Evolutionary conservation across 2,797 vertebrate genomes (phyloP).

Genomic region (Alosa sapidissima): DNA sequence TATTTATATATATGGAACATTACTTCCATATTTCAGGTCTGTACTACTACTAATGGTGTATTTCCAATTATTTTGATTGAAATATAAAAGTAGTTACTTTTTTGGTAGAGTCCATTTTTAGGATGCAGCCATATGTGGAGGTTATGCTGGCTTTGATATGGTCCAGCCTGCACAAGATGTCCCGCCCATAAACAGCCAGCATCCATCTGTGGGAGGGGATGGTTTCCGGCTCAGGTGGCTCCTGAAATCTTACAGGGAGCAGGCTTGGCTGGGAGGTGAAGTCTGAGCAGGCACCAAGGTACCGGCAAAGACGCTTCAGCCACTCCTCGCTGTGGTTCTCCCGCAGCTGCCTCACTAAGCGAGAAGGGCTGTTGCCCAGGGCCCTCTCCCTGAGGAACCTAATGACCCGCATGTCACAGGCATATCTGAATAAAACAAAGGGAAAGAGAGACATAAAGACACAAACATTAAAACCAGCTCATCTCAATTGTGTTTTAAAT

Average conservation of each 20-base stretch:
- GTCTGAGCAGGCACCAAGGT: background rate
- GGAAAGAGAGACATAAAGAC: too few species aligned
- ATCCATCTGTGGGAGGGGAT: constrained; percentile 15
- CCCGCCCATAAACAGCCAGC: constrained; percentile 22
- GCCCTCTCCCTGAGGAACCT: too few species aligned
- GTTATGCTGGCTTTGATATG: background rate
- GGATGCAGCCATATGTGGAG: background rate
- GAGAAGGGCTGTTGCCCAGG: too few species aligned
- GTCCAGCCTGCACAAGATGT: background rate
- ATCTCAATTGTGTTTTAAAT: too few species aligned
- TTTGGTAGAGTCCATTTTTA: constrained; percentile 32
- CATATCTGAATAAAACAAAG: too few species aligned
- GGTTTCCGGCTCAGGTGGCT: constrained; percentile 33
- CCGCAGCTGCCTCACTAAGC: too few species aligned
- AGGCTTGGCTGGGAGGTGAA: constrained; percentile 1
- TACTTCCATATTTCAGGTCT: too few species aligned
- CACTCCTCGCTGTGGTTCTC: background rate
- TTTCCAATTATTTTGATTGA: background rate
- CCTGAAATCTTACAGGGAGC: background rate
- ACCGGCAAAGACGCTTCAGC: background rate
- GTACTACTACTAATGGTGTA: too few species aligned
- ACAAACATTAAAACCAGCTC: too few species aligned
- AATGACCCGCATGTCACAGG: too few species aligned
- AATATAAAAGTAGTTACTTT: too few species aligned
- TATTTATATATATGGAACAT: background rate